Evolutionary conservation across 2,888 invertebrate genomes (phyloP), one percentile per base, ranked within the genome.

Genomic region (Sturmia bella): DNA sequence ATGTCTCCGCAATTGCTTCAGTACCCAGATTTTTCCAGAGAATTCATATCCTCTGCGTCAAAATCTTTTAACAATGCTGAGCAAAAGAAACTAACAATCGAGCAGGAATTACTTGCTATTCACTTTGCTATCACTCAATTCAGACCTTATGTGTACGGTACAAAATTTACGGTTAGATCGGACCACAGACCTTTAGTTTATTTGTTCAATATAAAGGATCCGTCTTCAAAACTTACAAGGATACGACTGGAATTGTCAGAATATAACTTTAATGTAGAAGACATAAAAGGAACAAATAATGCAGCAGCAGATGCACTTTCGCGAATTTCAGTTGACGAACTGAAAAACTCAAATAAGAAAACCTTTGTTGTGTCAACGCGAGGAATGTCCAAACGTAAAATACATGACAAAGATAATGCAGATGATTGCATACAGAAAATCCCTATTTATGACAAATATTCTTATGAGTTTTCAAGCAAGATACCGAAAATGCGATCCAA

Each of bases 131-230:
- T 43, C 12, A 43, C 13, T 1, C 43, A 43, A n/a, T 43, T 43
- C 5, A 2, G 43, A 3, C 43, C 12, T 2, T 21, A 21, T 7
- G n/a, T 54, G 7, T 54, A 54, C 15, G 83, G 76, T 9, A 84
- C 32, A 41, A 15, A 80, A 48, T 86, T 87, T 69, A 32, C 70
- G 1, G 84, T 85, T 6, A 75, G 52, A 32, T 83, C 83, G 7
- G 86, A 86, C 43, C 86, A 87, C 59, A 73, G 83, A 64, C 85
- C 85, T 0, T 66, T 87, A 15, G 32, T 85, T 2, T 86, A 86
- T 66, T 54, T 87, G 19, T 86, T 85, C 43, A 74, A 83, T 19
- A 83, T 85, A 75, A 84, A 81, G 56, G 84, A 86, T 64, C 84
- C 86, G 3, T 84, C 85, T 4, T 85, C 85, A 19, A 84, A 86